Conservation (phyloP, 2,797 vertebrate genomes). For the Rhinophrynus dorsalis region DNA sequence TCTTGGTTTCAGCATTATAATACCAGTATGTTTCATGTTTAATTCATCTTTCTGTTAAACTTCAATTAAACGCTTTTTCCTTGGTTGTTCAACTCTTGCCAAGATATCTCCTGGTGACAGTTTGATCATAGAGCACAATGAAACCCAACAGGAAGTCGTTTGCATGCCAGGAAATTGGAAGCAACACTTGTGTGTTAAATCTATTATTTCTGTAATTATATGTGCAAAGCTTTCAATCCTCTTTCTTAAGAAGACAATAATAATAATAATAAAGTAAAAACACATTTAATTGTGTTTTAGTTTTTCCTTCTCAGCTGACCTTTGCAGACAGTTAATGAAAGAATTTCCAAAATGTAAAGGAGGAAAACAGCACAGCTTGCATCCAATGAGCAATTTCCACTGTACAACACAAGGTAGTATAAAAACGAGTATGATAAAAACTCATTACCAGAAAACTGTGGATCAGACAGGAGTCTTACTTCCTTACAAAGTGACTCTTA, state of each 20-base stretch:
- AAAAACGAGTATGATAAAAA: neutral
- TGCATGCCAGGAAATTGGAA: conserved; percentile 24
- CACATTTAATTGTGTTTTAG: neutral
- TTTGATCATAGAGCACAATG: conserved; percentile 11
- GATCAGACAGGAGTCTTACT: neutral
- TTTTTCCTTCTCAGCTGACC: neutral
- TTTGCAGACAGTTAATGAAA: neutral
- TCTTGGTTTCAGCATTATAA: neutral
- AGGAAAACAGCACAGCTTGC: neutral
- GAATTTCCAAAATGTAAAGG: neutral
- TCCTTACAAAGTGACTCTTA: neutral
- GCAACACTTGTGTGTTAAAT: neutral
- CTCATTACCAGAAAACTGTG: conserved; percentile 1
- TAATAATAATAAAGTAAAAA: neutral
- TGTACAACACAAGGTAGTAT: neutral
- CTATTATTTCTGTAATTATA: conserved; percentile 10
- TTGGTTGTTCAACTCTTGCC: conserved; percentile 8
- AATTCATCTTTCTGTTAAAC: conserved; percentile 21
- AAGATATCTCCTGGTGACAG: conserved; percentile 28
- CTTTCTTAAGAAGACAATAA: too few species aligned
- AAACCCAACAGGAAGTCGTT: conserved; percentile 17
- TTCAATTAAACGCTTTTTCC: conserved; percentile 4
- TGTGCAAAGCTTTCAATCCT: neutral
- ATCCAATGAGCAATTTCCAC: neutral
- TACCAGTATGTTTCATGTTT: conserved; percentile 16